Evolutionary conservation across 2,888 invertebrate genomes (phyloP), one percentile per base, ranked within the genome.

Genomic region (Phyto melanocephala): DNA sequence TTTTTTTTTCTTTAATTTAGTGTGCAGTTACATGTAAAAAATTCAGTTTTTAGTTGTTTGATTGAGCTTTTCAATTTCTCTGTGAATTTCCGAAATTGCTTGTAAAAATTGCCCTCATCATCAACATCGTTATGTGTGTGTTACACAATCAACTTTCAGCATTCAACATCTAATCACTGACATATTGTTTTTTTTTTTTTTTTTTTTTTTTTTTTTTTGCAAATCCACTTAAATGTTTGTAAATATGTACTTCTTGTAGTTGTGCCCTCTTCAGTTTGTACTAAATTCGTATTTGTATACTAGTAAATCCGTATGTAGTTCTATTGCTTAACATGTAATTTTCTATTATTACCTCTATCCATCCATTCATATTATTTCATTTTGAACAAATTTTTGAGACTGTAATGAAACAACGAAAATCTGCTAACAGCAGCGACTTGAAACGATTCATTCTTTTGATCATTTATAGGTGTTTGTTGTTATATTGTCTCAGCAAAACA

Each of bases 81-180:
- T 82, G 79, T 79, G 82, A 82, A 82, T 82, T 82, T 82, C 82
- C 82, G 60, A 82, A 81, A 76, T 60, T 77, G 54, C 50, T 78
- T 63, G 70, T 22, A 42, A 72, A 79, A 82, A 76, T 82, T 82
- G 82, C 79, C 71, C 65, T 40, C 65, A 68, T 78, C 78, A 74
- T 40, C 76, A 67, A 28, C 56, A 17, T 42, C 50, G 52, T n/a
- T n/a, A n/a, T n/a, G n/a, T 70, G 52, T 62, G 58, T 76, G 58
- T 82, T 82, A 62, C 75, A 76, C 79, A 82, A 82, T 52, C 45
- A 20, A 70, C 62, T 40, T 58, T 50, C 54, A 72, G 56, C 42
- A 65, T 62, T 13, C 47, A 47, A 28, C 62, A 74, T 42, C 62
- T 80, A 81, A 81, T 77, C 77, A 77, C 62, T 72, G 65, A 28